Evolutionary conservation across 2,888 invertebrate species (phyloP), one percentile per base, ranked within the genome.

Genomic region (Tubulanus polymorphus): DNA sequence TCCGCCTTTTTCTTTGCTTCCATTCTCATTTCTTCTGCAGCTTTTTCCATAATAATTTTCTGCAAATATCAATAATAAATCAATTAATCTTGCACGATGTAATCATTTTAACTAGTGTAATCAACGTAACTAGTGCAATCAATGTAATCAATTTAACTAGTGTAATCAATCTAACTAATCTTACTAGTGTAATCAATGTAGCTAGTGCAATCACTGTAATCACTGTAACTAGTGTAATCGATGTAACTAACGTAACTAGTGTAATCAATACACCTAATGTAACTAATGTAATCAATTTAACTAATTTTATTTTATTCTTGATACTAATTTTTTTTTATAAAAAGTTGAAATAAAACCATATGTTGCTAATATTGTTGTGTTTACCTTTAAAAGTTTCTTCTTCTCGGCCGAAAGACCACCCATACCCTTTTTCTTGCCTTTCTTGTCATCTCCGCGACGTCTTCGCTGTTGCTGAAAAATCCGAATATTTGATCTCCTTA

Each of bases 11-110:
- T 89, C 84, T 96, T 93, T 83, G 97, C 96, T 84, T 99, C 96
- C 82, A 95, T 95, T 85, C 96, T 96, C 85, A 99, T 84, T 83
- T 99, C 97, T 82, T 99, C 97, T 73, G 97, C 97, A 81, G 97
- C 99, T 86, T 97, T 99, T 85, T 96, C 94, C 89, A 97, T 95
- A 84, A 99, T 87, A 86, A 99, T 85, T 85, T 95, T 88, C 95
- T 96, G 79, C 30, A 74, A 66, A 20, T n/a, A n/a, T n/a, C n/a
- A n/a, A n/a, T n/a, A n/a, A n/a, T n/a, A n/a, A n/a, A n/a, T n/a
- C n/a, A 35, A 8, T 8, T n/a, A 45, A 45, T 12, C 45, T 45
- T 12, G 18, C 10, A 45, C 45, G 12, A 45, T n/a, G n/a, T n/a
- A n/a, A n/a, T n/a, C n/a, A n/a, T n/a, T n/a, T n/a, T n/a, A n/a